Evolutionary conservation across 2,888 invertebrate genomes (phyloP).

Genomic region (Byasa hedistus): DNA sequence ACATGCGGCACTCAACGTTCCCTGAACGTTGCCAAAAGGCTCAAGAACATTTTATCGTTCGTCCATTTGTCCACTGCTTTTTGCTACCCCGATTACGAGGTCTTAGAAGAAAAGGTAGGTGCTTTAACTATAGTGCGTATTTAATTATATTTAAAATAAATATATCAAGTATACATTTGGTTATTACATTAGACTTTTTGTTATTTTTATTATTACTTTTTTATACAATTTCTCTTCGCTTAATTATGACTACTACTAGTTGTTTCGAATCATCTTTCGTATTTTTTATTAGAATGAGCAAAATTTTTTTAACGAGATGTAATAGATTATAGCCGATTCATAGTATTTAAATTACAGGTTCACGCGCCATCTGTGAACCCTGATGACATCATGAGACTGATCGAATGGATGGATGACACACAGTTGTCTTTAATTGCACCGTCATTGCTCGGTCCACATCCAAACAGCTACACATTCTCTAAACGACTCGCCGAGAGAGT

Average conservation of each 20-base stretch:
- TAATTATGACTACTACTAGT: too few species aligned
- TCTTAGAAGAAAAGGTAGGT: conserved; percentile 66
- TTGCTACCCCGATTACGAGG: conserved; percentile 91
- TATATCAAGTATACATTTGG: too few species aligned
- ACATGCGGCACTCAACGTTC: conserved; percentile 90
- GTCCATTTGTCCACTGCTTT: conserved; percentile 97
- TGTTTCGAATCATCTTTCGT: too few species aligned
- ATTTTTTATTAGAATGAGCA: too few species aligned
- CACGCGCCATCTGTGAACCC: conserved; percentile 86
- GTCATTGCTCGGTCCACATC: conserved; percentile 86
- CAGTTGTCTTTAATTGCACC: conserved; percentile 83
- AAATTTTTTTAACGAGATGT: background rate
- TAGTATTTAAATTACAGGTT: conserved; percentile 63
- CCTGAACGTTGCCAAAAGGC: conserved; percentile 86
- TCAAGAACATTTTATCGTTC: conserved; percentile 86
- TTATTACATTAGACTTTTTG: too few species aligned
- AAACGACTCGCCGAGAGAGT: conserved; percentile 94
- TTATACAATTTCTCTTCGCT: too few species aligned
- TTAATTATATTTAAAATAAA: too few species aligned
- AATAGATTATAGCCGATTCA: background rate
- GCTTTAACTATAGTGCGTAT: too few species aligned
- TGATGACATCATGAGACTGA: conserved; percentile 84
- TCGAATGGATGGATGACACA: conserved; percentile 85
- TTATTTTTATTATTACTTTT: too few species aligned
- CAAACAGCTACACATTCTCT: conserved; percentile 97